Conservation (phyloP, 35 echinoderm and acorn worm species). For the Amphiura filiformis region DNA sequence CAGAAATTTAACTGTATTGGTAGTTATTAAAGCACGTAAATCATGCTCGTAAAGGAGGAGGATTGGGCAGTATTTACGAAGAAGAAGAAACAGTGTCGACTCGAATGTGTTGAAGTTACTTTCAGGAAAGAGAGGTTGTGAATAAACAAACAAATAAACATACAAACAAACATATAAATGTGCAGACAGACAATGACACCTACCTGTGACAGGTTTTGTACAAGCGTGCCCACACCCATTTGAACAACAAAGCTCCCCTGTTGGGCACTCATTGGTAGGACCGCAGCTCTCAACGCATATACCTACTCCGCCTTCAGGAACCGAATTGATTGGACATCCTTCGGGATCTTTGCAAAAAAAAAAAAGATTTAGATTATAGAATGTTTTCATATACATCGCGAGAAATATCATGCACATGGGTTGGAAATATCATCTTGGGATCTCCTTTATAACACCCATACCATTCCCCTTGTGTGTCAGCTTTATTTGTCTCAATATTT, state of each 20-base stretch:
- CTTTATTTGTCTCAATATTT: too few relatives aligned
- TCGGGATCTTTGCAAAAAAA: neutral
- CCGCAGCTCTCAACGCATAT: conserved; percentile 44
- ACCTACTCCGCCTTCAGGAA: conserved; percentile 30
- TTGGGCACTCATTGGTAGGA: conserved; percentile 25
- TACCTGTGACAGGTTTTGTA: neutral
- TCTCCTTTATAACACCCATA: too few relatives aligned
- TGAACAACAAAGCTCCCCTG: conserved; percentile 50
- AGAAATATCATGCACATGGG: too few relatives aligned
- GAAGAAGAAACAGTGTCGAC: neutral
- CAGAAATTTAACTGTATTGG: neutral
- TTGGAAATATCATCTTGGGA: too few relatives aligned
- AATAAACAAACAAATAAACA: too few relatives aligned
- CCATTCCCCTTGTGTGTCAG: too few relatives aligned
- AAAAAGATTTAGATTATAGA: neutral
- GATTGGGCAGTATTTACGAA: neutral
- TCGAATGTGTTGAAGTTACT: neutral
- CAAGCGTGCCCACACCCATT: conserved; percentile 76
- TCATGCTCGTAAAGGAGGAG: neutral
- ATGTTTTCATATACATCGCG: neutral
- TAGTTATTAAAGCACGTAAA: neutral
- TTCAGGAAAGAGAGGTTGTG: too few relatives aligned
- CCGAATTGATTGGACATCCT: neutral
- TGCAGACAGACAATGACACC: neutral
- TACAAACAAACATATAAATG: neutral